Percentiles rank a stretch among this genome's conserved stretches.
Evolutionary conservation across 2,113 vertebrate species (phyloP).

Genomic region (Amphiprion percula): DNA sequence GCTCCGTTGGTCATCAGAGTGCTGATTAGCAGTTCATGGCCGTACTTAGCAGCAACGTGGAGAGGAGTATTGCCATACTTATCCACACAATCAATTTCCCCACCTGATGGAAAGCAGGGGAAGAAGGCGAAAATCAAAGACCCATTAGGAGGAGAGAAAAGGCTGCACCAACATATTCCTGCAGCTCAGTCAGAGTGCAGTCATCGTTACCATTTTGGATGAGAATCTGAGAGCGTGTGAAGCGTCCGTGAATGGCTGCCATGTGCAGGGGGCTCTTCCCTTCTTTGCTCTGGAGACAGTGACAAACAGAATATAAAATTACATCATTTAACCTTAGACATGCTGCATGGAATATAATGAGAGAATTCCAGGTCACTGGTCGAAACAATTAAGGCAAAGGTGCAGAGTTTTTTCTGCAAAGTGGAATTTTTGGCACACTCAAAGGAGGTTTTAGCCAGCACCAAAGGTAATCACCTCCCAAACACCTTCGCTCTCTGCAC

Average conservation of each 20-base stretch:
- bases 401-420: too few species aligned
- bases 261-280: slow-evolving; percentile 99
- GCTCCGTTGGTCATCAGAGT: slow-evolving; percentile 98
- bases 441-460: too few species aligned
- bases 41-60: slow-evolving; percentile 98
- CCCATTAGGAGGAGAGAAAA: neutral
- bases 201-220: slow-evolving; percentile 92
- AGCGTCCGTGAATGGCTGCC: slow-evolving; percentile 97
- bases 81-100: slow-evolving; percentile 96
- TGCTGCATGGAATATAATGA: too few species aligned
- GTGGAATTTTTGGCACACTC: too few species aligned
- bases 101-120: slow-evolving; percentile 82
- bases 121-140: slow-evolving; percentile 17
- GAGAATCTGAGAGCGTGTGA: slow-evolving; percentile 98
- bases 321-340: too few species aligned
- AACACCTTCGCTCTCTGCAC: too few species aligned
- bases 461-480: too few species aligned
- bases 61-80: slow-evolving; percentile 98
- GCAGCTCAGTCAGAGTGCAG: neutral
- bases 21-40: slow-evolving; percentile 98
- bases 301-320: neutral
- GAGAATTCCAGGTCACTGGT: too few species aligned
- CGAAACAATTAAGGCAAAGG: too few species aligned
- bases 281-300: slow-evolving; percentile 90
- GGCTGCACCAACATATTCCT: neutral